Percentiles rank a stretch among this genome's conserved stretches.
Conservation (phyloP, 2,888 invertebrate genomes). For the Polydrusus cervinus region DNA sequence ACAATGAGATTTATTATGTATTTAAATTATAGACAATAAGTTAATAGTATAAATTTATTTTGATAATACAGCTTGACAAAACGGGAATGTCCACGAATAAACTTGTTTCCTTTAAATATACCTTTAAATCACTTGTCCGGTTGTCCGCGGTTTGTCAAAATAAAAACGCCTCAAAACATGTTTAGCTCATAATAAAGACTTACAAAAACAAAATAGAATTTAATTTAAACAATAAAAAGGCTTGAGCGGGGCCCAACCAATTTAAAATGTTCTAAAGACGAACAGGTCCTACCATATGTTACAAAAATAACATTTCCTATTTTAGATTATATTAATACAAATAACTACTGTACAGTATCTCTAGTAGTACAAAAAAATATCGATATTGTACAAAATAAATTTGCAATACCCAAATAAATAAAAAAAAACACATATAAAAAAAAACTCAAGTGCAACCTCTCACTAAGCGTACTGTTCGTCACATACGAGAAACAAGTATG, state of each 20-base stretch:
- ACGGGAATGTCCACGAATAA: constrained; percentile 69
- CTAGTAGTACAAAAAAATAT: constrained; percentile 58
- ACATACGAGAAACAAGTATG: constrained; percentile 37
- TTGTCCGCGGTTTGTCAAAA: constrained; percentile 64
- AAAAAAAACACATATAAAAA: constrained; percentile 53
- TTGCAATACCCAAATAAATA: constrained; percentile 59
- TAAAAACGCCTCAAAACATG: constrained; percentile 57
- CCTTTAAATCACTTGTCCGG: constrained; percentile 53
- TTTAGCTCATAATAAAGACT: constrained; percentile 38
- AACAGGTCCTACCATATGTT: constrained; percentile 69
- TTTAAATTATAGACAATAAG: constrained; percentile 62
- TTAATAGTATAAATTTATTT: constrained; percentile 70
- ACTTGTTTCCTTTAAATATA: constrained; percentile 47
- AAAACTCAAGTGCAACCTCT: constrained; percentile 55
- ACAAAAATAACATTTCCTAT: constrained; percentile 65
- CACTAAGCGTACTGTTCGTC: constrained; percentile 47
- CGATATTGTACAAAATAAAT: constrained; percentile 61
- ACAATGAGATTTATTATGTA: constrained; percentile 46
- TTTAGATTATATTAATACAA: constrained; percentile 60
- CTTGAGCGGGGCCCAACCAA: constrained; percentile 60
- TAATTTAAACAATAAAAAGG: constrained; percentile 65
- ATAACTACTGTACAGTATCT: constrained; percentile 62
- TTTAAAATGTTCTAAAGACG: constrained; percentile 65
- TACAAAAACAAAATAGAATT: constrained; percentile 57
- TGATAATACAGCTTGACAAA: constrained; percentile 70